Evolutionary conservation across 1,140 invertebrate genomes (phyloP), one percentile per base, ranked within the genome.

Genomic region (Caenorhabditis latens): DNA sequence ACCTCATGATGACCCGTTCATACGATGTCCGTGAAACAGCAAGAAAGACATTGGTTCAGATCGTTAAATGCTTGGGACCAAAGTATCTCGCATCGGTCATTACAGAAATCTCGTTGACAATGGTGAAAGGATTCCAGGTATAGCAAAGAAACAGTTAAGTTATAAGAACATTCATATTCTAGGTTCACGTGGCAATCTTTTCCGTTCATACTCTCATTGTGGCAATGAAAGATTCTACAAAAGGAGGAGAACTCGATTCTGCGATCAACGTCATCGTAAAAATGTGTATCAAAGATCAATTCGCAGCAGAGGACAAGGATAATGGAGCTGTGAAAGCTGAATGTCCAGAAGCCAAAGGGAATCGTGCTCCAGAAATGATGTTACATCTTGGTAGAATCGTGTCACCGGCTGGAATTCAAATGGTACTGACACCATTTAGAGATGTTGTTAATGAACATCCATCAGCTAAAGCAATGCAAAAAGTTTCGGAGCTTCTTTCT

Each of bases 241-340:
- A 95, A 90, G 93, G 95, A 3, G 94, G 94, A 0, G 95, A 97
- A 92, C 94, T 99, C 11, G 95, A 97, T 91, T 89, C 94, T 19
- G 96, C 96, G 91, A 92, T 98, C 16, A 93, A 95, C 61, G 95
- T 95, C 86, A 95, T 99, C 57, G 93, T 97, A n/a, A 95, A 96
- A 90, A 95, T 95, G 75, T 95, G 96, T 86, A 97, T 98, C 93
- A 93, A 98, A 16, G 98, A 98, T 93, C 96, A 96, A 0, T 94
- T 95, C 57, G 94, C 95, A 1, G 95, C 95, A 0, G 97, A 98
- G 93, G 97, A 98, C 93, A 98, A 98, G 93, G 96, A 97, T 93
- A 95, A 98, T 0, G 94, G 94, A 1, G 96, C 96, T 90, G 95
- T 98, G 50, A 95, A 95, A 9, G 94, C 94, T 24, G 97, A 97